These are phyloP conservation scores for Eudyptes chrysolophus DNA, from an alignment of 2,113 vertebrate species.

Conservation along the genomic window DNA sequence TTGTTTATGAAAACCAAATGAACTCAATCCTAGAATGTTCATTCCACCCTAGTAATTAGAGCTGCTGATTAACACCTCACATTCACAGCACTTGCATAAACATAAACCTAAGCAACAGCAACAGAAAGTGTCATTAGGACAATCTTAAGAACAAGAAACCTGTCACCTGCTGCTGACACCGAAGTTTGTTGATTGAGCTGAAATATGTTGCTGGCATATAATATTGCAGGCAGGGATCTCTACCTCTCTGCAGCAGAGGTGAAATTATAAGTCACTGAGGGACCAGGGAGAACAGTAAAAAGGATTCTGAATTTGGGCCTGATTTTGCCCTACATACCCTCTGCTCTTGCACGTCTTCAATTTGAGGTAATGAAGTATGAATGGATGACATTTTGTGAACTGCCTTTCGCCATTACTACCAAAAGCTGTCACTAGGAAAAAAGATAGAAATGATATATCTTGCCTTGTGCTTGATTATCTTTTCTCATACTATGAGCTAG, in stretches of 20 bases:
- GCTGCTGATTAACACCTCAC: constrained; percentile 64
- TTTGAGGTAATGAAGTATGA: background rate
- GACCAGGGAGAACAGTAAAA: background rate
- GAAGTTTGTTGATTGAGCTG: constrained; percentile 51
- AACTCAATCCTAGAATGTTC: constrained; percentile 49
- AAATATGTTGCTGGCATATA: constrained; percentile 31
- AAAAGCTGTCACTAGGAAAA: background rate
- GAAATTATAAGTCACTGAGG: background rate
- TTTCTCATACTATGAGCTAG: background rate
- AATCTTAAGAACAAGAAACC: constrained; percentile 63
- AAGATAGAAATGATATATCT: background rate
- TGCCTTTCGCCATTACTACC: background rate
- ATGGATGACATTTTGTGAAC: background rate
- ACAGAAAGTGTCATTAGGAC: constrained; percentile 64
- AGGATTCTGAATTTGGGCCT: background rate
- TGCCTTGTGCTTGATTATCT: background rate
- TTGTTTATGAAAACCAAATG: constrained; percentile 62
- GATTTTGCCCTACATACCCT: background rate
- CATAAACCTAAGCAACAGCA: constrained; percentile 62
- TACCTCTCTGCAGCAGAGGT: background rate
- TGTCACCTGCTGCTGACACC: constrained; percentile 58
- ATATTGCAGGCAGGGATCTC: background rate
- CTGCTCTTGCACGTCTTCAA: background rate
- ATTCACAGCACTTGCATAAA: constrained; percentile 65
- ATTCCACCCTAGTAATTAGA: constrained; percentile 64